Conservation (phyloP, 2,113 vertebrate genomes). For the Donacobius atricapilla region DNA sequence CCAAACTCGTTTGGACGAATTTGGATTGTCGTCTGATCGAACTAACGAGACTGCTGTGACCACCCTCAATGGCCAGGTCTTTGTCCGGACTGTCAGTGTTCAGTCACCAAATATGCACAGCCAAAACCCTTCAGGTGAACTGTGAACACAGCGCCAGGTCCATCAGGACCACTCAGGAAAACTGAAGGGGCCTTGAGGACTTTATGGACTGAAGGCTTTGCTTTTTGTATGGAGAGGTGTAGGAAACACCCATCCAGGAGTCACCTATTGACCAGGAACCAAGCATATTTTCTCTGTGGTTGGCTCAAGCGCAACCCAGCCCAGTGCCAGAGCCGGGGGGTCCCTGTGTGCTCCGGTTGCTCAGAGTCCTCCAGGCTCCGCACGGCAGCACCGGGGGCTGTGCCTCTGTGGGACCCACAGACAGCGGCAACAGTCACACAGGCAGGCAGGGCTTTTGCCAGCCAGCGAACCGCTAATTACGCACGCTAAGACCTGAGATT, state of each 20-base stretch:
- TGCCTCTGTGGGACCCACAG: fast-evolving
- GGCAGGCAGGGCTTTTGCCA: no score
- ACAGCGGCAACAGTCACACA: fast-evolving
- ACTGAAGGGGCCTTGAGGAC: fast-evolving
- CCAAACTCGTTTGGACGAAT: neutral
- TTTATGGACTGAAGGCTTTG: no score
- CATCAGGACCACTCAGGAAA: fast-evolving
- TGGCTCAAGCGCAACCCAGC: neutral
- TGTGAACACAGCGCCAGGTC: neutral
- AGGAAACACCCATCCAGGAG: neutral
- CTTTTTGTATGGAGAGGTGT: neutral
- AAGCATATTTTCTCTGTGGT: fast-evolving
- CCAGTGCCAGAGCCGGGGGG: neutral
- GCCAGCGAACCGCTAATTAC: neutral
- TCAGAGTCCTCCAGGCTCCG: neutral
- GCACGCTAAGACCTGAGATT: neutral
- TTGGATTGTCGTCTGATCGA: neutral
- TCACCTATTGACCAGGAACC: neutral
- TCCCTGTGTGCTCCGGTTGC: neutral
- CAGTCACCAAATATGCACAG: fast-evolving
- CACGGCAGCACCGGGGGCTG: fast-evolving
- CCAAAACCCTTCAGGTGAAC: neutral
- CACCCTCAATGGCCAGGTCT: neutral
- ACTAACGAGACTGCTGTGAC: neutral
- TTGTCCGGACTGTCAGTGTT: neutral